Base-by-base conservation (phyloP, 1,140 invertebrate species). In the Hylaeus volcanicus region DNA sequence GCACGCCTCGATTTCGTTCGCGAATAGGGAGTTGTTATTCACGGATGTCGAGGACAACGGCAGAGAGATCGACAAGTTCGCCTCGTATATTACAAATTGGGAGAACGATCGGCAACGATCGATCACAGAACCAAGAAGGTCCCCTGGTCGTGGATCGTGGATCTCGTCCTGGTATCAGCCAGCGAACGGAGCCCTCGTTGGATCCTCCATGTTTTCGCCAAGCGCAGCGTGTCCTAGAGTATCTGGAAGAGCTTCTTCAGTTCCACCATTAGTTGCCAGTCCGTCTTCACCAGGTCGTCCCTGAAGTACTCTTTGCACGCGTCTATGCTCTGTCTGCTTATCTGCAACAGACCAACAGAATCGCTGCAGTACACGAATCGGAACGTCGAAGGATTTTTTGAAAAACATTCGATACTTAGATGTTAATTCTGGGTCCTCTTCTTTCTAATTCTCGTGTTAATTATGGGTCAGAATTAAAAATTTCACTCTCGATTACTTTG, bases 241-340 rank as follows among this genome's bases (percentile, higher is more conserved):
- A 99, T 99, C 93, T 99, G 96, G 94, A 99, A 99, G 81, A 97
- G 93, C 93, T 99, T 99, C 94, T 99, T 99, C 89, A 99, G 94
- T 94, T 99, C 98, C 61, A 99, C 96, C 96, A 99, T 99, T 61
- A 99, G 93, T 90, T 98, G 96, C 99, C 99, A 99, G 91, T 99
- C 99, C 70, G 96, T 95, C 93, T 99, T 99, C 84, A 96, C 93
- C 72, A 99, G 95, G 92, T 99, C 99, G 86, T 99, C 98, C 75
- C 99, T 95, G 95, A 99, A 99, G 94, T 99, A 99, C 83, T 99
- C 97, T 93, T 99, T 99, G 93, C 99, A 99, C 3, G 98, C 98
- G 93, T 99, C 99, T 89, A 99, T 99, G 61, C 98, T 99, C 88
- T 99, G 97, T 71, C 99, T 95, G 43, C 96, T 98, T 91, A 99